Evolutionary conservation across 2,888 invertebrate genomes (phyloP), one percentile per base, ranked within the genome.

Genomic region (Danaus chrysippus): DNA sequence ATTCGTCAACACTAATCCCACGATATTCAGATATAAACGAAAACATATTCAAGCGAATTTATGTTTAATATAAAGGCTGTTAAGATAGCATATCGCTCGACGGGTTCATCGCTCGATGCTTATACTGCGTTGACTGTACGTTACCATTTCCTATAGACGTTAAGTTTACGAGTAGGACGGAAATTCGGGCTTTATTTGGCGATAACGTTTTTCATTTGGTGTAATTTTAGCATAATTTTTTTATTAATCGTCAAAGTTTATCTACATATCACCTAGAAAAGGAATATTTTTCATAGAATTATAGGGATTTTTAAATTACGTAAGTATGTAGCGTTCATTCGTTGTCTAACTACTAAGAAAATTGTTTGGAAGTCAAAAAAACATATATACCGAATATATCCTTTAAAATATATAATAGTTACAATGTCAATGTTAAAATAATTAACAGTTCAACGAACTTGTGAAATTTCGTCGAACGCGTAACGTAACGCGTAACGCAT

Each of bases 111-210:
- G 52, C 54, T 41, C 15, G 15, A 17, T 44, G 55, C 42, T 43
- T 56, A 44, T 58, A 60, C 60, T 58, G 46, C 10, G 46, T 17
- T 46, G 52, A 56, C 56, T 63, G 62, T 65, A 56, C 57, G 76
- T 80, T 76, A 79, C 77, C 76, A 67, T 76, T 72, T 69, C 66
- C 63, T 61, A 62, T 67, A 61, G 68, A 66, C 67, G 64, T 60
- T 59, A 65, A 70, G 74, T 78, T 77, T 78, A 76, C 62, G 68
- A 65, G 69, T 68, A 68, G 63, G 69, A 73, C 82, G 83, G 81
- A 85, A 84, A 81, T 74, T 72, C 69, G 62, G 62, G 73, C 23
- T 34, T 34, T 82, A 83, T 78, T 73, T 75, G 59, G 34, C 78
- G 83, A 84, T 84, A 84, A 83, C 76, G 75, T 66, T 70, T 72